Evolutionary conservation across 2,888 invertebrate species (phyloP).

Genomic region (Drymonia ruficornis): DNA sequence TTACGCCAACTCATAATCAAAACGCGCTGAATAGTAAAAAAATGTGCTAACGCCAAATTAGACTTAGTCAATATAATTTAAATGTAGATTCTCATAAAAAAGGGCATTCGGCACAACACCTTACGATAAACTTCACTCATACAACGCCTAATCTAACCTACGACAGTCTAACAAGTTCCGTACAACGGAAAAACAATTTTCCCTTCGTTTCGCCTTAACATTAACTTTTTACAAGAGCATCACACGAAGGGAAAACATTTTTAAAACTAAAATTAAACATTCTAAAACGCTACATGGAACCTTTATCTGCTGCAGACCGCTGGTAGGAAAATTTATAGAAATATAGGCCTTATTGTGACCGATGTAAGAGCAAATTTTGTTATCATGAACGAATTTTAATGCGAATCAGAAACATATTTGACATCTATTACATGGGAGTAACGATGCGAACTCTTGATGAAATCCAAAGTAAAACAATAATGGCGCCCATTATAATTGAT

Average conservation of each 20-base stretch:
- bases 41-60: background rate
- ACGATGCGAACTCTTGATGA: too few species aligned
- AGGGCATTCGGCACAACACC: slow-evolving; percentile 60
- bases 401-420: slow-evolving; percentile 12
- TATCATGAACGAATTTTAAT: background rate
- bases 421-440: background rate
- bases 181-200: slow-evolving; percentile 80
- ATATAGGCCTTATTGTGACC: slow-evolving; percentile 25
- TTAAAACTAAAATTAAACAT: slow-evolving; percentile 59
- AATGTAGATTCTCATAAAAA: slow-evolving; percentile 6
- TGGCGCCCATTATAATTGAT: too few species aligned
- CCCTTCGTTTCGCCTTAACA: slow-evolving; percentile 69
- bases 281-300: slow-evolving; percentile 74
- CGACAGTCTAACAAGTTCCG: slow-evolving; percentile 82
- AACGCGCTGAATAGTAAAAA: slow-evolving; percentile 1
- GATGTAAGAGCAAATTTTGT: slow-evolving; percentile 21
- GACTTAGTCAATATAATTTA: background rate
- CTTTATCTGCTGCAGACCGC: slow-evolving; percentile 74
- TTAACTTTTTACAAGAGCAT: slow-evolving; percentile 69
- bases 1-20: slow-evolving; percentile 7
- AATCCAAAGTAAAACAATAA: too few species aligned
- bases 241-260: slow-evolving; percentile 68
- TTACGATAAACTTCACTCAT: slow-evolving; percentile 66
- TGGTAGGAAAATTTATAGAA: slow-evolving; percentile 29
- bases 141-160: slow-evolving; percentile 78